Conservation (phyloP, 2,888 invertebrate species). For the Magallana nippona region DNA sequence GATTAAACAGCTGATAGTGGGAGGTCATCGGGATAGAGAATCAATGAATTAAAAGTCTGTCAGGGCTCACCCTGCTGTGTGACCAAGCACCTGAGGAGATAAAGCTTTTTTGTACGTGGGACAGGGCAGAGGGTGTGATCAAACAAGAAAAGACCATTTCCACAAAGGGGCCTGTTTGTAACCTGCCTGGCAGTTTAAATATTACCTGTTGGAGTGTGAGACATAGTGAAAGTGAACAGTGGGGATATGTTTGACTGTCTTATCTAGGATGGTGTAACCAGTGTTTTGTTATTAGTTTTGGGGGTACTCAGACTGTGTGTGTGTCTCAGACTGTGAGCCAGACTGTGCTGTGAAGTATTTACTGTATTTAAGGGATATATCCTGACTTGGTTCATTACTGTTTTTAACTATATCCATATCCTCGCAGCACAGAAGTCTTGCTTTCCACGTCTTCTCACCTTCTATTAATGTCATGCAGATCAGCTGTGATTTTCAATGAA, state of each 20-base stretch:
- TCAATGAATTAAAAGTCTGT: slow-evolving; percentile 17
- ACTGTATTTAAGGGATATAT: neutral
- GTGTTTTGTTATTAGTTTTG: neutral
- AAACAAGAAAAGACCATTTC: neutral
- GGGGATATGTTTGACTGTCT: slow-evolving; percentile 10
- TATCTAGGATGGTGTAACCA: slow-evolving; percentile 6
- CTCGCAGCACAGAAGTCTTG: too few species aligned
- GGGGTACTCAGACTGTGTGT: slow-evolving; percentile 7
- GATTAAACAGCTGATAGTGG: neutral
- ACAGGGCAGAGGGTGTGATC: slow-evolving; percentile 3
- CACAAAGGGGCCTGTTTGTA: neutral
- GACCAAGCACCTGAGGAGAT: slow-evolving; percentile 2
- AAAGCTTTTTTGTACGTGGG: slow-evolving; percentile 12
- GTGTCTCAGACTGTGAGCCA: neutral
- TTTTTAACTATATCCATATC: neutral
- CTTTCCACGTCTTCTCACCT: neutral
- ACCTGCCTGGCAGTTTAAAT: slow-evolving; percentile 12
- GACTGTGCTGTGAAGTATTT: neutral
- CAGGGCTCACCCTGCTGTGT: neutral
- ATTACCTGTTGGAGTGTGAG: neutral
- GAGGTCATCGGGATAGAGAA: neutral
- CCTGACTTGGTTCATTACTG: neutral
- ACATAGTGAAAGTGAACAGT: neutral
- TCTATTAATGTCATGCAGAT: slow-evolving; percentile 9
- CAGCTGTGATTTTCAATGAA: slow-evolving; percentile 17